Conservation (phyloP, 1,140 invertebrate species). For the Lucilia sericata region DNA sequence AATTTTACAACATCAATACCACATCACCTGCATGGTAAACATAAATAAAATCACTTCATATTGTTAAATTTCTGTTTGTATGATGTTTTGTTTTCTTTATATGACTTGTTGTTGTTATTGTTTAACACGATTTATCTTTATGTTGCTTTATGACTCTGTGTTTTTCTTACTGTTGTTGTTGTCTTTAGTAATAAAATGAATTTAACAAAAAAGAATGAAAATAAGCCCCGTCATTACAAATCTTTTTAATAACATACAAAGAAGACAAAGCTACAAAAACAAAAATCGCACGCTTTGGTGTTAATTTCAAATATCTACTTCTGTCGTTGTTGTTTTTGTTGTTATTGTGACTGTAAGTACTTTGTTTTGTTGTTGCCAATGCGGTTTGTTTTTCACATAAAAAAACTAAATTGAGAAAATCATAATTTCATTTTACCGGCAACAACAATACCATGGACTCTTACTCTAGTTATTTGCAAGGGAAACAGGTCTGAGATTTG, state of each 20-base stretch:
- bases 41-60: not conserved
- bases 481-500: no score
- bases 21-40: not conserved
- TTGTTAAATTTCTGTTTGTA: not conserved
- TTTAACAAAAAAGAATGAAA: not conserved
- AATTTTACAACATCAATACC: not conserved
- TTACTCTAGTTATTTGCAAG: no score
- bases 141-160: no score
- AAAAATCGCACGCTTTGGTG: slow-evolving; percentile 35
- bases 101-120: not conserved
- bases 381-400: not conserved
- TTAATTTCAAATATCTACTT: slow-evolving; percentile 16
- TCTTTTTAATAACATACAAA: slow-evolving; percentile 13
- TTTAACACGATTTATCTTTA: no score
- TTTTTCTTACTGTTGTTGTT: no score
- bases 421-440: not conserved
- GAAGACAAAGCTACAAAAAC: not conserved
- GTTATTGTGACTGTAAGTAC: not conserved
- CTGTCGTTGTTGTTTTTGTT: not conserved
- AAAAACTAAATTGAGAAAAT: not conserved
- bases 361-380: not conserved
- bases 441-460: not conserved
- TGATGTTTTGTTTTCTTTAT: not conserved
- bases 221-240: not conserved
- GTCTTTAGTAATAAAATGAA: no score